These are phyloP conservation scores for Mus pahari DNA, from an alignment of 2,113 vertebrate species.

Conservation along the genomic window DNA sequence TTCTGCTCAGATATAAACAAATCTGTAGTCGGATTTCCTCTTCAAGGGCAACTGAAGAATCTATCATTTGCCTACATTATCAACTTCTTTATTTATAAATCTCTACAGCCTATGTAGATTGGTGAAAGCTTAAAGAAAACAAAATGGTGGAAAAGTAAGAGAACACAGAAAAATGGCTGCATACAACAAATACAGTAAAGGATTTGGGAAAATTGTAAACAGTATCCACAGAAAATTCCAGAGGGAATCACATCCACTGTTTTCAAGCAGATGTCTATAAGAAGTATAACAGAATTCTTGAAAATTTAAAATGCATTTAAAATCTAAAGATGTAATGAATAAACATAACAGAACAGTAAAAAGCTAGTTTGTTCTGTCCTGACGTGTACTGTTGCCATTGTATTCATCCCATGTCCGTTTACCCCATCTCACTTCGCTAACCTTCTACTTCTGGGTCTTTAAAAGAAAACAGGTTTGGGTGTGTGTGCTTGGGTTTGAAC, in stretches of 20 bases:
- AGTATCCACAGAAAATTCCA: neutral
- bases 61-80: neutral
- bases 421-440: neutral
- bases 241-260: neutral
- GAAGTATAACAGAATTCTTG: neutral
- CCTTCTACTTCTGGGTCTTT: neutral
- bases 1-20: neutral
- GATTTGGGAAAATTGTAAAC: constrained; percentile 11
- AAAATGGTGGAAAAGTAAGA: neutral
- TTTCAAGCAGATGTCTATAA: neutral
- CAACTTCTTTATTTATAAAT: constrained; percentile 21
- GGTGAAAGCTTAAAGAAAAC: constrained; percentile 2
- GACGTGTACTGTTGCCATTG: too few species aligned
- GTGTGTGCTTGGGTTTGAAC: neutral
- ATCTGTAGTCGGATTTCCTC: neutral
- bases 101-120: neutral
- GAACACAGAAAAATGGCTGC: neutral
- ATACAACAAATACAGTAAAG: neutral
- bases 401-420: neutral
- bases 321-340: constrained; percentile 7
- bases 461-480: neutral
- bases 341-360: neutral
- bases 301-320: constrained; percentile 28
- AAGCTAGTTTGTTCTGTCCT: neutral
- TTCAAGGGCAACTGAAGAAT: neutral